Conservation (phyloP, 1,140 invertebrate species). For the Babylonia areolata region DNA sequence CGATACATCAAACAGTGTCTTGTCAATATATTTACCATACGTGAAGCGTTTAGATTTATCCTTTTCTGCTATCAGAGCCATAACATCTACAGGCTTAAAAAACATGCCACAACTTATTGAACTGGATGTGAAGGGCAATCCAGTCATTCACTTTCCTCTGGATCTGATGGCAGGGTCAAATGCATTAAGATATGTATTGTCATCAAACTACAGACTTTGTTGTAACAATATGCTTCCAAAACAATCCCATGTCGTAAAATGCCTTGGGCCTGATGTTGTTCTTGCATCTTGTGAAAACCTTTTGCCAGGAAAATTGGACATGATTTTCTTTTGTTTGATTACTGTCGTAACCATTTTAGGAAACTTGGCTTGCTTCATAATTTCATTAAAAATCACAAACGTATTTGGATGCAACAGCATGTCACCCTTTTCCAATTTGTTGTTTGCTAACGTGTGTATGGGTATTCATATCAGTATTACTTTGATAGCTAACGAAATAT, state of each 20-base stretch:
- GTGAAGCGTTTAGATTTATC: conserved; percentile 13
- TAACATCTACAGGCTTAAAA: not conserved
- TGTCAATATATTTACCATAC: conserved; percentile 19
- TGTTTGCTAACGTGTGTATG: conserved; percentile 61
- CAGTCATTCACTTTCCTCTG: not conserved
- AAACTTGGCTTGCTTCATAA: conserved; percentile 47
- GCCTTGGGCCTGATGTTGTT: conserved; percentile 39
- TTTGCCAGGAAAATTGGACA: conserved; percentile 37
- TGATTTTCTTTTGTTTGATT: conserved; percentile 46
- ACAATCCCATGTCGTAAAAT: conserved; percentile 36
- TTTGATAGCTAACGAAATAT: conserved; percentile 54
- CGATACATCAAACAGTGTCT: not conserved
- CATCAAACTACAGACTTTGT: conserved; percentile 48
- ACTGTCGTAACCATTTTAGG: conserved; percentile 43
- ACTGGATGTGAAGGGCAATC: not conserved
- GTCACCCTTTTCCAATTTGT: conserved; percentile 61
- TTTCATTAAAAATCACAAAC: not conserved
- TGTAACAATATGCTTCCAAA: conserved; percentile 34
- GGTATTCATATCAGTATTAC: conserved; percentile 48
- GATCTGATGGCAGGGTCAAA: conserved; percentile 41
- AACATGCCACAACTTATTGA: not conserved
- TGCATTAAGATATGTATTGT: conserved; percentile 38
- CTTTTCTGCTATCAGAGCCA: not conserved
- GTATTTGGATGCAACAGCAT: not conserved
- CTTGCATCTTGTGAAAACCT: conserved; percentile 53